These are phyloP conservation scores for Embiotoca jacksoni DNA, from an alignment of 2,113 vertebrate species.

Conservation along the genomic window DNA sequence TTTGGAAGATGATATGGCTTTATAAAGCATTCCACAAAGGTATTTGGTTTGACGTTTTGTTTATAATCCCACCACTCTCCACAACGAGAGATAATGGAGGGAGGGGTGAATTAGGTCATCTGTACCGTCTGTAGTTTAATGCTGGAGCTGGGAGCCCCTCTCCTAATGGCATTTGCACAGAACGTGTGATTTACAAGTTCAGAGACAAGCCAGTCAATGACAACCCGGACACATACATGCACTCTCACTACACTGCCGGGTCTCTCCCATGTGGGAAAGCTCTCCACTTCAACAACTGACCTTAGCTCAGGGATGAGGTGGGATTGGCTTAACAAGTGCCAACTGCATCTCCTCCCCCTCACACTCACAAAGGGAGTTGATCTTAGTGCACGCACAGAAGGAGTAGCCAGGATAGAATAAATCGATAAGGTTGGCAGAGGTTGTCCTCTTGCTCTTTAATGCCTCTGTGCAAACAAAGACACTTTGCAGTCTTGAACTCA, in stretches of 20 bases:
- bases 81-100: slow-evolving; percentile 24
- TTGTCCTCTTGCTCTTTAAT: slow-evolving; percentile 67
- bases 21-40: slow-evolving; percentile 33
- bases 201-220: slow-evolving; percentile 64
- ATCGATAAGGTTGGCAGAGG: slow-evolving; percentile 60
- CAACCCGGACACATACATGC: slow-evolving; percentile 51
- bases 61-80: slow-evolving; percentile 35
- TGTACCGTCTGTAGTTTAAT: slow-evolving; percentile 58
- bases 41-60: slow-evolving; percentile 38
- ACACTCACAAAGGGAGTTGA: slow-evolving; percentile 32
- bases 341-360: slow-evolving; percentile 39
- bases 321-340: slow-evolving; percentile 25
- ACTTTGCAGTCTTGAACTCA: slow-evolving; percentile 48
- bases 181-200: slow-evolving; percentile 66
- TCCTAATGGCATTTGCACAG: slow-evolving; percentile 55
- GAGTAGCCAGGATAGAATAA: slow-evolving; percentile 43
- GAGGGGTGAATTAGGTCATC: slow-evolving; percentile 48
- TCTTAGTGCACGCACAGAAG: slow-evolving; percentile 28
- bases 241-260: slow-evolving; percentile 16
- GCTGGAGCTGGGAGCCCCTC: slow-evolving; percentile 26
- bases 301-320: slow-evolving; percentile 33
- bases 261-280: slow-evolving; percentile 42
- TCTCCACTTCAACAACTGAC: slow-evolving; percentile 36
- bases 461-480: slow-evolving; percentile 44
- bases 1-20: slow-evolving; percentile 47